Percentiles rank a stretch among this genome's conserved stretches.
Evolutionary conservation across 2,113 vertebrate species (phyloP).

Genomic region (Craseonycteris thonglongyai): DNA sequence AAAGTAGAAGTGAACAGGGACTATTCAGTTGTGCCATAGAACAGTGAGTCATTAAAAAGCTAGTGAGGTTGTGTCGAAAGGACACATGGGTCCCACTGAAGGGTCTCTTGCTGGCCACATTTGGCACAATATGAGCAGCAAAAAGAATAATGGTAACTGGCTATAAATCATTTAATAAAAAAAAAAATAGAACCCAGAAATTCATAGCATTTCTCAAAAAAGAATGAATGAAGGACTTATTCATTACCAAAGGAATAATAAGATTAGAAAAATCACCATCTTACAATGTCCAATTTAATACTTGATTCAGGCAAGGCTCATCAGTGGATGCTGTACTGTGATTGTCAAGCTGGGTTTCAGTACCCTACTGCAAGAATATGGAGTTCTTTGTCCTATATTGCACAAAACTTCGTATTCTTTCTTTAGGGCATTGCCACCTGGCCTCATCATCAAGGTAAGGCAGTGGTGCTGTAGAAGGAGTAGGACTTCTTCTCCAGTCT

Average conservation of each 20-base stretch:
- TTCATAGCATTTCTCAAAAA: neutral
- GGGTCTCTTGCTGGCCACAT: neutral
- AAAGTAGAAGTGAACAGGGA: neutral
- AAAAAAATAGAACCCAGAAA: neutral
- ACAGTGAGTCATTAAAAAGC: neutral
- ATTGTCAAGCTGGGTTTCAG: neutral
- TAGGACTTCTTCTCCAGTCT: neutral
- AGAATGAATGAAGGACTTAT: neutral
- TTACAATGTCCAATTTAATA: neutral
- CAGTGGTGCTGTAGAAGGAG: neutral
- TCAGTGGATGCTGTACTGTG: neutral
- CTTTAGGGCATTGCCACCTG: neutral
- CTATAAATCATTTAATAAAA: neutral
- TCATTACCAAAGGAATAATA: neutral
- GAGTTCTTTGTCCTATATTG: neutral
- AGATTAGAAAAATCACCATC: neutral
- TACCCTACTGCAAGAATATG: neutral
- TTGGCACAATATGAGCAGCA: neutral
- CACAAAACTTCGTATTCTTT: neutral
- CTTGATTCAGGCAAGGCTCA: slow-evolving; percentile 11
- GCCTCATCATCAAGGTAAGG: neutral
- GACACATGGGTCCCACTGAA: too few species aligned
- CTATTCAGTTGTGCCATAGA: neutral
- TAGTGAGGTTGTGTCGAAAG: neutral
- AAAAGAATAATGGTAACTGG: neutral